Evolutionary conservation across 2,888 invertebrate genomes (phyloP).

Genomic region (Apodemia hepburni): DNA sequence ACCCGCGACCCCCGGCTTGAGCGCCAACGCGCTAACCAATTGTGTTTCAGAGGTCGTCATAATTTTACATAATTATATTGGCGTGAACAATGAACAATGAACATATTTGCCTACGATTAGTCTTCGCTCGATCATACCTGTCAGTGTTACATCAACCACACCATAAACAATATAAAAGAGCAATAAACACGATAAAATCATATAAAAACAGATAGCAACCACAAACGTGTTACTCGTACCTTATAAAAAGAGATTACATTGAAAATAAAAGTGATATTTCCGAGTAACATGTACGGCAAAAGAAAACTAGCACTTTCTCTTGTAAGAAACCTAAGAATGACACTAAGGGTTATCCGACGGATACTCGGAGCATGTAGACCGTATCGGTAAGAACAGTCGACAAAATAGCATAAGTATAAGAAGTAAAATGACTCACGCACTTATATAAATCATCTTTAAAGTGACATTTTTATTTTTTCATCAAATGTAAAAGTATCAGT

Average conservation of each 20-base stretch:
- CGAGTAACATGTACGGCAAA: conserved; percentile 26
- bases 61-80: too few relatives aligned
- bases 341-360: conserved; percentile 60
- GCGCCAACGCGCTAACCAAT: too few relatives aligned
- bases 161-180: too few relatives aligned
- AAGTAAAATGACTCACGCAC: conserved; percentile 35
- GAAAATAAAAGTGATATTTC: conserved; percentile 17
- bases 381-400: conserved; percentile 67
- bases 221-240: not conserved
- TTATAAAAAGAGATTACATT: conserved; percentile 1
- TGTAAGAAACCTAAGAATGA: conserved; percentile 44
- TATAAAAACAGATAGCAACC: not conserved
- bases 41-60: too few relatives aligned
- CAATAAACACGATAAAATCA: too few relatives aligned
- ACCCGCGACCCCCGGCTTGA: too few relatives aligned
- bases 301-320: conserved; percentile 38
- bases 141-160: too few relatives aligned
- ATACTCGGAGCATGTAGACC: conserved; percentile 69
- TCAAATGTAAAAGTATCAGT: too few relatives aligned
- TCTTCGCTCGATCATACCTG: too few relatives aligned
- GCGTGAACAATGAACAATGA: too few relatives aligned
- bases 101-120: too few relatives aligned
- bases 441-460: conserved; percentile 1
- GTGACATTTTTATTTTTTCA: not conserved
- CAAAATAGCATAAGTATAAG: conserved; percentile 66